Evolutionary conservation across 2,888 invertebrate species (phyloP).

Genomic region (Aethes cnicana): DNA sequence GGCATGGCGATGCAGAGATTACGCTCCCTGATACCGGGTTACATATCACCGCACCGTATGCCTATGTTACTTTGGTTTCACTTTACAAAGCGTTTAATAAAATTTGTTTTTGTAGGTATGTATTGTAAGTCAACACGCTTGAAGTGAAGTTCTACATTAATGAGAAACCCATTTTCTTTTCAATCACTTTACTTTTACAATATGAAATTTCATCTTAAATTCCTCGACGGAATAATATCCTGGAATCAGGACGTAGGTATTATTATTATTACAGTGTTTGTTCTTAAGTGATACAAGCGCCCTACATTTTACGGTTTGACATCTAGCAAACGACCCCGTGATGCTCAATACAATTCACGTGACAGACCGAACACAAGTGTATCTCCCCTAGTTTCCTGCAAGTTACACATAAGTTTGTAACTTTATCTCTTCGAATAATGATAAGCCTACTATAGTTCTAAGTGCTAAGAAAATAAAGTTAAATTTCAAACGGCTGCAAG

Average conservation of each 20-base stretch:
- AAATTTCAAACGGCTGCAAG: conserved; percentile 47
- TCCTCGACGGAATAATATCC: too few species aligned
- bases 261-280: too few species aligned
- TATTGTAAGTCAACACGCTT: neutral
- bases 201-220: too few species aligned
- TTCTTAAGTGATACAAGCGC: too few species aligned
- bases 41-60: neutral
- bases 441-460: conserved; percentile 40
- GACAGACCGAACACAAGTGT: conserved; percentile 59
- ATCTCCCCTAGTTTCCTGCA: conserved; percentile 77
- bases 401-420: conserved; percentile 60
- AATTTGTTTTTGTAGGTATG: too few species aligned
- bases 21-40: conserved; percentile 13
- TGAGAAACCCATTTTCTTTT: too few species aligned
- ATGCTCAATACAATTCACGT: conserved; percentile 65
- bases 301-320: conserved; percentile 52
- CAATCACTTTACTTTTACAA: too few species aligned
- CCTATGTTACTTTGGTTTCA: neutral
- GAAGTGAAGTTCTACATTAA: too few species aligned
- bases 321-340: conserved; percentile 55
- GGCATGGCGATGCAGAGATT: conserved; percentile 52
- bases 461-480: conserved; percentile 47
- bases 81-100: neutral
- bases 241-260: too few species aligned
- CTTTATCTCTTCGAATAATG: conserved; percentile 41